These are phyloP conservation scores for Babyrousa celebensis DNA, from an alignment of 2,797 vertebrate species.

Conservation along the genomic window DNA sequence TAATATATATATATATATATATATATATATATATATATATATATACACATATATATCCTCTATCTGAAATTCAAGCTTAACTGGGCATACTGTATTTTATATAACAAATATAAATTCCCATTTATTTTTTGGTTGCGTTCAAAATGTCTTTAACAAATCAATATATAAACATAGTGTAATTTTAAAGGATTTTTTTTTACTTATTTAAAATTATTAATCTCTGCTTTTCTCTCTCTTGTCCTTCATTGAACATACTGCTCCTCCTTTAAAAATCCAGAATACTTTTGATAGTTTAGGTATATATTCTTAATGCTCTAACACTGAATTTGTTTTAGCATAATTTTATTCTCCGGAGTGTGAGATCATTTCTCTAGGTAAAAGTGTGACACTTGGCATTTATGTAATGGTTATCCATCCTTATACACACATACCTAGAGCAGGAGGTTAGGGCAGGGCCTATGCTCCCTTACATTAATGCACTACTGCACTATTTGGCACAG, in stretches of 20 bases:
- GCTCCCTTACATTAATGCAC: not conserved
- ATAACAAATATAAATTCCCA: not conserved
- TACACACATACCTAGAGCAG: not conserved
- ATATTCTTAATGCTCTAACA: not conserved
- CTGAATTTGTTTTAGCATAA: not conserved
- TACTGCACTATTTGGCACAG: not conserved
- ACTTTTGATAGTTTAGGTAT: not conserved
- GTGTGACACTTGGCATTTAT: not conserved
- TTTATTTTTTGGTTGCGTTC: not conserved
- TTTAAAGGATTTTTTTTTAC: not conserved
- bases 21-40: too few relatives aligned
- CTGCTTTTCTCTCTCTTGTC: not conserved
- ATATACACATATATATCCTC: not conserved
- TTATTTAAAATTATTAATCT: not conserved
- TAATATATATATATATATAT: not conserved
- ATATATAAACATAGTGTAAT: not conserved
- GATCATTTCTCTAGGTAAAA: not conserved
- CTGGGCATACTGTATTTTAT: not conserved
- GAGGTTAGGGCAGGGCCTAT: not conserved
- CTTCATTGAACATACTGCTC: not conserved
- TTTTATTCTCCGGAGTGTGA: not conserved
- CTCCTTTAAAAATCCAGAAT: not conserved
- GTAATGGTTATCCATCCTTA: not conserved
- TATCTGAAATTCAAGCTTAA: slow-evolving; percentile 38
- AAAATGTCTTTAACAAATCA: not conserved